Base-by-base conservation (phyloP, 2,888 invertebrate genomes). In the Ormyrus rosae region DNA sequence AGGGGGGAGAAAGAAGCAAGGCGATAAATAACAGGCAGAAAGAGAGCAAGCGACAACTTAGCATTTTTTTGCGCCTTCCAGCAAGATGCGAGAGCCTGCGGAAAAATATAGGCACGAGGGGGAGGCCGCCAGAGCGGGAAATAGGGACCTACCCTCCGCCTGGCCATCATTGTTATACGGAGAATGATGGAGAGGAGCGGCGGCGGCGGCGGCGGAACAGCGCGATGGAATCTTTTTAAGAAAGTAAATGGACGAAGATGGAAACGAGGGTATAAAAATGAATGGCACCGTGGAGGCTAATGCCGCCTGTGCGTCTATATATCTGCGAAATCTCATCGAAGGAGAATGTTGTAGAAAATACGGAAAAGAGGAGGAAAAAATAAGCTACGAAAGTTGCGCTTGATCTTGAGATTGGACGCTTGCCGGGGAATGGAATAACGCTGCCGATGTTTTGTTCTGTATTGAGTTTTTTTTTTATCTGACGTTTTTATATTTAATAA, bases 211-310 rank as follows among this genome's bases (percentile, higher is more conserved):
- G 34, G 4, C 34, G 34, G 34, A 34, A 34, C 34, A 34, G 34
- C 53, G 67, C 84, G 84, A 87, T 86, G 83, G 80, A 84, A 88
- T 87, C 86, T 87, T 86, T 85, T 85, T 82, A 80, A 82, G 69
- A 78, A 85, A 84, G 84, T 85, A 86, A 86, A 87, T 87, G 85
- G 84, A 87, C 84, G 83, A 74, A 84, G 84, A 84, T 85, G 83
- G 83, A 86, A 84, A 85, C 80, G 84, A 83, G 83, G 84, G 74
- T 82, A 84, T 85, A 84, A 87, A 87, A 86, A 86, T 85, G 84
- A 85, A 84, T 83, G 82, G 83, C 82, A 70, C 75, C 71, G 76
- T 68, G 53, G 83, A 81, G 74, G 76, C 69, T 78, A 81, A 56
- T 71, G 56, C 72, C 13, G 68, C 19, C 13, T 48, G 64, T 72